Evolutionary conservation across 35 echinoderm and acorn worm species (phyloP).

Genomic region (Apostichopus japonicus): DNA sequence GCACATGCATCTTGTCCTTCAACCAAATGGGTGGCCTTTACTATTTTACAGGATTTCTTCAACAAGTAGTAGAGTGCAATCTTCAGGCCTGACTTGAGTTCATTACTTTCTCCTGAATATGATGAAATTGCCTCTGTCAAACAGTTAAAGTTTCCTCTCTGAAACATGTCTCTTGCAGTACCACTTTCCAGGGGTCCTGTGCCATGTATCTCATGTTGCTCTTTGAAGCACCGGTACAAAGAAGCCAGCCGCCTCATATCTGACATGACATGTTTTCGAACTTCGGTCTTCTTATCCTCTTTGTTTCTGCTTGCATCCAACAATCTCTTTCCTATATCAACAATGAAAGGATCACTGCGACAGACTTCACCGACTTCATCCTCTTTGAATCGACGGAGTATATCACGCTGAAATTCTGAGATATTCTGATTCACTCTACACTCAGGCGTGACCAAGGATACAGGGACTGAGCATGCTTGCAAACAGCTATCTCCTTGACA

Average conservation of each 20-base stretch:
- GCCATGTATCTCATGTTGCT: constrained; percentile 5
- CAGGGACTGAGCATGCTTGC: background rate
- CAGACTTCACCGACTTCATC: constrained; percentile 20
- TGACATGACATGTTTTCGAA: constrained; percentile 28
- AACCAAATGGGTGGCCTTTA: background rate
- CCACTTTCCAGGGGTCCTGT: background rate
- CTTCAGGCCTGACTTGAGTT: constrained; percentile 66
- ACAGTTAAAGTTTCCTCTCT: background rate
- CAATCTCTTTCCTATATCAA: constrained; percentile 36
- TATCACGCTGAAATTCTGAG: background rate
- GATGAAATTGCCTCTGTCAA: background rate
- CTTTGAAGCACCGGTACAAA: background rate
- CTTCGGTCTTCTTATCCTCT: constrained; percentile 37
- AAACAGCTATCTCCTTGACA: constrained; percentile 26
- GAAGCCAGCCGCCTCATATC: constrained; percentile 4
- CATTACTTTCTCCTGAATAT: background rate
- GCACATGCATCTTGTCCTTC: constrained; percentile 45
- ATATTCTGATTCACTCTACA: background rate
- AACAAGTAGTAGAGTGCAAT: constrained; percentile 61
- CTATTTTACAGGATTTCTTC: constrained; percentile 16
- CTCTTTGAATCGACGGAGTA: constrained; percentile 19
- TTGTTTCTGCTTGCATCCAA: constrained; percentile 42
- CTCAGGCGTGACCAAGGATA: background rate
- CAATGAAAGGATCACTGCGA: constrained; percentile 1
- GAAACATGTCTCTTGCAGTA: constrained; percentile 2